Evolutionary conservation across 35 echinoderm and acorn worm species (phyloP).

Genomic region (Strongylocentrotus purpuratus): DNA sequence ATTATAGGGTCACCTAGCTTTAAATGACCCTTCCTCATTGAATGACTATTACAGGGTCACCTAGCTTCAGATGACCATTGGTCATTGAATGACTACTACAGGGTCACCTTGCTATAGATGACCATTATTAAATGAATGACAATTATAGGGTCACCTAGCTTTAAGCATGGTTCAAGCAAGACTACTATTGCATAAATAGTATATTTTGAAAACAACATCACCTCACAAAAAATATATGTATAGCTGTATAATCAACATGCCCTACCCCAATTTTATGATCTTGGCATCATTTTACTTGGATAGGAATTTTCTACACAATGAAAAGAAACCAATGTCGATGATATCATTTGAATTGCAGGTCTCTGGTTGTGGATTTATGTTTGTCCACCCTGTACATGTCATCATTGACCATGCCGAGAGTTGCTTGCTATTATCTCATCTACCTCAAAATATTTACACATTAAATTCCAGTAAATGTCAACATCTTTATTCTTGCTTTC

Average conservation of each 20-base stretch:
- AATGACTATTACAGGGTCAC: background rate
- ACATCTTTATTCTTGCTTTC: background rate
- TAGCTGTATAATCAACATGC: too few species aligned
- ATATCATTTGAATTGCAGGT: too few species aligned
- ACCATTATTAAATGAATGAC: background rate
- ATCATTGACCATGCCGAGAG: background rate
- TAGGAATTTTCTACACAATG: too few species aligned
- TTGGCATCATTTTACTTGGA: too few species aligned
- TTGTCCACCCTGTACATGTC: background rate
- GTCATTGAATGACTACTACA: background rate
- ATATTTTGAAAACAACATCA: too few species aligned
- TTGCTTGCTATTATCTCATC: background rate
- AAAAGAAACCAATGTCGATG: too few species aligned
- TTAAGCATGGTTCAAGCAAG: background rate
- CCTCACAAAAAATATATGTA: too few species aligned
- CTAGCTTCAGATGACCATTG: background rate
- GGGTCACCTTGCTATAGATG: slow-evolving; percentile 9
- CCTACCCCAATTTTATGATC: too few species aligned
- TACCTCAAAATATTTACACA: background rate
- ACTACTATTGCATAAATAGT: too few species aligned
- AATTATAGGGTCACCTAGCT: too few species aligned
- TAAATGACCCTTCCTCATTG: background rate
- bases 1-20: background rate
- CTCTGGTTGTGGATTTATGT: too few species aligned
- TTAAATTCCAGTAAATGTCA: background rate